phyloP scores from a whole-genome alignment of 2,797 vertebrate genomes.

The Ataeniobius toweri region DNA sequence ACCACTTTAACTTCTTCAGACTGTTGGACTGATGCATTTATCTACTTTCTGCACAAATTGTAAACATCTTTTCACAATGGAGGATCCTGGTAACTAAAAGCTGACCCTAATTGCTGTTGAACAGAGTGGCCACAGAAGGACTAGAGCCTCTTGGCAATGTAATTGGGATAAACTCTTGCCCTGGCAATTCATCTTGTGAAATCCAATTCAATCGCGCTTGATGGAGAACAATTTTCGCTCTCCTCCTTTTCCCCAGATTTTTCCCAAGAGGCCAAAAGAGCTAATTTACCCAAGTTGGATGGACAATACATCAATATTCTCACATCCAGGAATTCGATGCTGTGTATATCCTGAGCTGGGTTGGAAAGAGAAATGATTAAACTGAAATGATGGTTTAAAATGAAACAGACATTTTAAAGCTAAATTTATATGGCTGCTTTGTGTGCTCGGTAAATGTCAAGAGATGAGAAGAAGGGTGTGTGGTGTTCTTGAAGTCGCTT shows the following conservation, averaged over 20 bases:
- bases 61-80: slow-evolving; percentile 61
- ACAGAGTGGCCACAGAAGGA: slow-evolving; percentile 57
- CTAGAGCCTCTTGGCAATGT: slow-evolving; percentile 67
- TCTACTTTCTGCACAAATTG: slow-evolving; percentile 57
- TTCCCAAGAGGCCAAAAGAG: slow-evolving; percentile 59
- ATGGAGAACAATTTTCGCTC: slow-evolving; percentile 72
- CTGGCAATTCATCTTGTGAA: slow-evolving; percentile 77
- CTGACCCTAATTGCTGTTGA: slow-evolving; percentile 74
- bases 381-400: slow-evolving; percentile 44
- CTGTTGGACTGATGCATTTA: slow-evolving; percentile 46
- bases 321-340: slow-evolving; percentile 52
- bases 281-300: slow-evolving; percentile 64
- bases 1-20: slow-evolving; percentile 40
- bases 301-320: slow-evolving; percentile 69
- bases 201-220: slow-evolving; percentile 78
- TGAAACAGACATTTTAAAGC: slow-evolving; percentile 20
- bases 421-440: slow-evolving; percentile 23
- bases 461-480: slow-evolving; percentile 18
- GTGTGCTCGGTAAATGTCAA: slow-evolving; percentile 30
- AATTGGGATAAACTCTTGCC: slow-evolving; percentile 79
- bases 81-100: slow-evolving; percentile 58
- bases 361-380: slow-evolving; percentile 37
- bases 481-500: background rate
- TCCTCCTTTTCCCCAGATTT: slow-evolving; percentile 47
- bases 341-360: slow-evolving; percentile 34